Evolutionary conservation across 2,113 vertebrate genomes (phyloP).

Genomic region (Arvicanthis niloticus): DNA sequence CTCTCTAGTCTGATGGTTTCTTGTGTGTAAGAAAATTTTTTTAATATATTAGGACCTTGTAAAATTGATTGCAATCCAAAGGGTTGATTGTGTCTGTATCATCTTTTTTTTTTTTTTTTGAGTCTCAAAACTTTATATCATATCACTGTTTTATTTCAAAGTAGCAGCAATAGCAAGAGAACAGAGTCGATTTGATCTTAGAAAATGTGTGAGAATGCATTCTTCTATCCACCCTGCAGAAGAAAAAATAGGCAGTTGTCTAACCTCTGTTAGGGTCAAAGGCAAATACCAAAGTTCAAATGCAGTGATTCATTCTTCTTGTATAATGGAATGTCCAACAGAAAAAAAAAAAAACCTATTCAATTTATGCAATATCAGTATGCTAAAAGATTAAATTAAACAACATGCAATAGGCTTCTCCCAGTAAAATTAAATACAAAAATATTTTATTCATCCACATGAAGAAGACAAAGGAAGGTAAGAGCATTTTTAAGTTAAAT

Average conservation of each 20-base stretch:
- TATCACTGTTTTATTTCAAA: not conserved
- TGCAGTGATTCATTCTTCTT: not conserved
- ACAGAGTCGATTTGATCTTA: not conserved
- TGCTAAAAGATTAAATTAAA: not conserved
- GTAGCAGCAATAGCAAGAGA: not conserved
- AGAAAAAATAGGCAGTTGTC: not conserved
- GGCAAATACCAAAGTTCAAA: not conserved
- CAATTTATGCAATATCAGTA: not conserved
- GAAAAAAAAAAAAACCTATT: not conserved
- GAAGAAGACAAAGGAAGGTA: not conserved
- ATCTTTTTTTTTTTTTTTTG: slow-evolving; percentile 40
- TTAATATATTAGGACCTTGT: not conserved
- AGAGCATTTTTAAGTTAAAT: not conserved
- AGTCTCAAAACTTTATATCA: not conserved
- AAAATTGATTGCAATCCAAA: not conserved
- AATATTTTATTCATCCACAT: not conserved
- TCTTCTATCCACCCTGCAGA: not conserved
- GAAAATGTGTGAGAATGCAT: not conserved
- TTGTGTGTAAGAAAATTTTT: not conserved
- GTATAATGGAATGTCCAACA: not conserved
- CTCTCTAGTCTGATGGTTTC: not conserved
- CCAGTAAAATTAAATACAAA: not conserved
- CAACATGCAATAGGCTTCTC: not conserved
- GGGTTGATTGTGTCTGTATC: not conserved
- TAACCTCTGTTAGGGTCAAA: not conserved